These are phyloP conservation scores for Dasypus novemcinctus DNA, from an alignment of 2,113 vertebrate species.

Conservation along the genomic window DNA sequence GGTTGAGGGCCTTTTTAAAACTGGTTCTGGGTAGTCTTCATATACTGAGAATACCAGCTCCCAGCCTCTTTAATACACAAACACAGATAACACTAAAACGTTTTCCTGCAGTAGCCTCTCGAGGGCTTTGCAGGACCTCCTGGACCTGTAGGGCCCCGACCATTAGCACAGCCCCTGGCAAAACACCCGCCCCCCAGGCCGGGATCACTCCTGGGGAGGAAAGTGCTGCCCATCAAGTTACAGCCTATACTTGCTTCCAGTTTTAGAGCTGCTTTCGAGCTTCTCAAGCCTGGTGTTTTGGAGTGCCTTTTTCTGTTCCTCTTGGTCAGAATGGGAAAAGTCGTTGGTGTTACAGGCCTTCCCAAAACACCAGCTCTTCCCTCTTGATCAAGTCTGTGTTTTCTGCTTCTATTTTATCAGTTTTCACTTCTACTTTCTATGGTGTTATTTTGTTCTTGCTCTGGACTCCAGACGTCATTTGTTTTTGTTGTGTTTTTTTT, in stretches of 20 bases:
- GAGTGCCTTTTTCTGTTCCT: background rate
- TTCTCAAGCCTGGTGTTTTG: fast-evolving
- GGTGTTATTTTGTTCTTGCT: background rate
- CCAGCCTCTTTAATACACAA: background rate
- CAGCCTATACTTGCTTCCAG: fast-evolving
- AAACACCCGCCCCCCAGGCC: too few relatives aligned
- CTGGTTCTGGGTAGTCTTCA: background rate
- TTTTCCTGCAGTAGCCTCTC: background rate
- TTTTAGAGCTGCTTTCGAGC: background rate
- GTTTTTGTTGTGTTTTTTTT: background rate
- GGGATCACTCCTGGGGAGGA: too few relatives aligned
- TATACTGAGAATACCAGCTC: background rate
- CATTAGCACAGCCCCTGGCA: background rate
- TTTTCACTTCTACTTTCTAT: background rate
- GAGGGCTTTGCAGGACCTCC: background rate
- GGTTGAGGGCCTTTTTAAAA: background rate
- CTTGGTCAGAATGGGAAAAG: background rate
- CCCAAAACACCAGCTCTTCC: background rate
- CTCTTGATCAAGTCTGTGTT: fast-evolving
- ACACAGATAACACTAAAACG: background rate
- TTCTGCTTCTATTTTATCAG: background rate
- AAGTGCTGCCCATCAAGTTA: too few relatives aligned
- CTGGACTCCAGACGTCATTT: background rate
- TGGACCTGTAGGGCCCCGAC: background rate
- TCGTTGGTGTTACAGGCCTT: background rate